Conservation (phyloP, 2,797 vertebrate genomes). For the Dermochelys coriacea region DNA sequence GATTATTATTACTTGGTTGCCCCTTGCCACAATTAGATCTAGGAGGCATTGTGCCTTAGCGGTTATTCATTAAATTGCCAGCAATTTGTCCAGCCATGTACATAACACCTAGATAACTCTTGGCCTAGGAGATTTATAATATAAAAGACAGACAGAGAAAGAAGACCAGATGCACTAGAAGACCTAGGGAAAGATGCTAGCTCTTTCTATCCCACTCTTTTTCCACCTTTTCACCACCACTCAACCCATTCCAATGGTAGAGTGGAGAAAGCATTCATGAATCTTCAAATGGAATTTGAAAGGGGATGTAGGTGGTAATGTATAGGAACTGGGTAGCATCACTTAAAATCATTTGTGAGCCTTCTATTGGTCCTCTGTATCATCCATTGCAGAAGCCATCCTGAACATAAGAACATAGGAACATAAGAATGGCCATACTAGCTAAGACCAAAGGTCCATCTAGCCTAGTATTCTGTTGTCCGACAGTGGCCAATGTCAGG, state of each 20-base stretch:
- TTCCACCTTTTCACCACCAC: too few relatives aligned
- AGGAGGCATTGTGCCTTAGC: neutral
- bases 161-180: neutral
- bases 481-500: too few relatives aligned
- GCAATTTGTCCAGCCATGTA: neutral
- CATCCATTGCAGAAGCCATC: neutral
- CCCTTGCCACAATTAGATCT: neutral
- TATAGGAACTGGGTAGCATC: neutral
- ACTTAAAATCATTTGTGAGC: fast-evolving
- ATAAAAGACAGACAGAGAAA: neutral
- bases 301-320: neutral
- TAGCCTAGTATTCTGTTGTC: too few relatives aligned
- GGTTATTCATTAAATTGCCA: neutral
- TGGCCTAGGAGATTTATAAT: neutral
- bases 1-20: neutral
- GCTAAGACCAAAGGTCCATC: too few relatives aligned
- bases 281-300: neutral
- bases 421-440: too few relatives aligned
- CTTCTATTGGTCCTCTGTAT: neutral
- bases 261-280: neutral
- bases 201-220: too few relatives aligned
- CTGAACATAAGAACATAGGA: too few relatives aligned
- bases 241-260: neutral
- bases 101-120: neutral
- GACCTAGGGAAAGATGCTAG: neutral